Evolutionary conservation across 1,140 invertebrate species (phyloP), one percentile per base, ranked within the genome.

Genomic region (Phortica variegata): DNA sequence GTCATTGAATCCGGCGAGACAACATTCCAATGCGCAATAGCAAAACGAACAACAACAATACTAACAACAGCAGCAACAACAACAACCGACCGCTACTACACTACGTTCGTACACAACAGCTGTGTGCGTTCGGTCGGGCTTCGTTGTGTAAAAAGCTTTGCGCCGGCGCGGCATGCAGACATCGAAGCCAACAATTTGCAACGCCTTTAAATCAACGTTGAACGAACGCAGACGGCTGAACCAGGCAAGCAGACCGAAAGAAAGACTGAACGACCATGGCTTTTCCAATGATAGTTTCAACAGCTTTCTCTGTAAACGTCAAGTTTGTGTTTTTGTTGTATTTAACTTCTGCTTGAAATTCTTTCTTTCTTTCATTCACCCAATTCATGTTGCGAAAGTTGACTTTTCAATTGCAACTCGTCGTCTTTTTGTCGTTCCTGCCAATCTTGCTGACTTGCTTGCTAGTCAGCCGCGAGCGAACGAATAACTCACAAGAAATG

Each of bases 1-100:
- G 63, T 60, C 63, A 69, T 69, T 68, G 63, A 69, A 70, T 69
- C 58, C 58, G 65, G 65, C 58, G 60, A 69, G 65, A 69, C 65
- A 47, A 42, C 65, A 69, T 69, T 69, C 65, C 65, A 69, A 13
- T 36, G 12, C 58, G 56, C 58, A 69, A 68, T 68, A 36, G 5
- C 13, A 36, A n/a, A 5, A n/a, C n/a, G n/a, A n/a, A n/a, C n/a
- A n/a, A n/a, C 16, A 36, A 36, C n/a, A 36, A 36, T 65, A 65
- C 45, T 49, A 52, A 53, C 36, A 45, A 19, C 52, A 47, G 21
- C 51, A 49, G 26, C 49, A 50, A 36, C 37, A 48, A 57, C 29
- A 53, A 39, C 32, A 40, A 46, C n/a, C n/a, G n/a, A n/a, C n/a
- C n/a, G n/a, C 29, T 8, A n/a, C 7, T 8, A 31, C 29, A 31